Conservation (phyloP, 2,888 invertebrate genomes). For the Diplolepis rosae region DNA sequence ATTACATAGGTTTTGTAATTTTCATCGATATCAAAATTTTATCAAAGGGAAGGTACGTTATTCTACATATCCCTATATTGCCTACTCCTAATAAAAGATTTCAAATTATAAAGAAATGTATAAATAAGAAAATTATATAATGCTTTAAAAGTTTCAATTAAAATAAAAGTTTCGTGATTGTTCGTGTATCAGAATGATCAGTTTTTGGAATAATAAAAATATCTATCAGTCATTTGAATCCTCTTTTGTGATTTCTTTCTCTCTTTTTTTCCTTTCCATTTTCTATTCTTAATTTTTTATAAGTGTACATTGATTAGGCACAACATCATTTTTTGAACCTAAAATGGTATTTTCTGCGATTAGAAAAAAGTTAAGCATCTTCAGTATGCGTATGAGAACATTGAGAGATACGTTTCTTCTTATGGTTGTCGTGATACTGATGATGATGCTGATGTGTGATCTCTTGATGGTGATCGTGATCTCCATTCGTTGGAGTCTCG, state of each 20-base stretch:
- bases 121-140: no score
- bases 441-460: constrained; percentile 59
- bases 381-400: constrained; percentile 66
- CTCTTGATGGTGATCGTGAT: constrained; percentile 51
- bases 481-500: constrained; percentile 63
- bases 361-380: constrained; percentile 62
- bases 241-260: not conserved
- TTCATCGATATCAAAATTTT: no score
- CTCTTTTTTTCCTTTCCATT: not conserved
- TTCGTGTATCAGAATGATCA: no score
- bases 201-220: no score
- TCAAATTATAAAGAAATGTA: no score
- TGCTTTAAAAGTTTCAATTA: no score
- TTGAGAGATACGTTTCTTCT: constrained; percentile 69
- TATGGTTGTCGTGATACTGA: constrained; percentile 64
- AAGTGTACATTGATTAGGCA: constrained; percentile 25
- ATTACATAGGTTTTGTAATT: no score
- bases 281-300: not conserved
- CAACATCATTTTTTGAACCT: constrained; percentile 13
- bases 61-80: no score
- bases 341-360: not conserved
- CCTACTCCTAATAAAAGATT: no score
- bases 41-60: no score
- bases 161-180: no score
- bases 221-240: no score